Evolutionary conservation across 35 echinoderm and acorn worm species (phyloP).

Genomic region (Anneissia japonica): DNA sequence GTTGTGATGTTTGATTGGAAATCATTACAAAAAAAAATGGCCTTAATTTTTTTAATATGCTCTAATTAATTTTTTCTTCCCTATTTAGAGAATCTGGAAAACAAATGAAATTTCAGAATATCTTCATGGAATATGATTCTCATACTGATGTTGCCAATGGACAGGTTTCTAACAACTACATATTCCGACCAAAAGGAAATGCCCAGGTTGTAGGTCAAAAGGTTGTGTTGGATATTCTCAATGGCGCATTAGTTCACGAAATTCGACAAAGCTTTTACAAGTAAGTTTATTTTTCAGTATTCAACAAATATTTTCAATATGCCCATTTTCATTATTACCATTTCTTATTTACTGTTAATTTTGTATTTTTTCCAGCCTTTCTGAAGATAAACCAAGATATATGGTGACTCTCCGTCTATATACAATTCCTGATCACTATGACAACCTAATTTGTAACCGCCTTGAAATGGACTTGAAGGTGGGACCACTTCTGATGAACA

Average conservation of each 20-base stretch:
- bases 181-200: conserved; percentile 36
- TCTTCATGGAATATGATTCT: conserved; percentile 54
- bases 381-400: conserved; percentile 29
- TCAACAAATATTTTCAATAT: not conserved
- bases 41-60: not conserved
- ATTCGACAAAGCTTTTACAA: conserved; percentile 45
- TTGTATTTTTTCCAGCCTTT: conserved; percentile 24
- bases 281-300: not conserved
- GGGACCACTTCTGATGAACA: conserved; percentile 47
- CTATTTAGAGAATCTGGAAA: conserved; percentile 25
- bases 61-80: not conserved
- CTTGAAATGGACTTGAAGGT: conserved; percentile 65
- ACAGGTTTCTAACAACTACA: conserved; percentile 50
- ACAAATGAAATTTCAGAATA: conserved; percentile 6
- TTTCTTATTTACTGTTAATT: not conserved
- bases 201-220: conserved; percentile 10
- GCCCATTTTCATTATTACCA: not conserved
- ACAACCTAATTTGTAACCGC: conserved; percentile 45
- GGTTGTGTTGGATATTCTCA: conserved; percentile 24
- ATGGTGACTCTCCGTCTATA: conserved; percentile 35
- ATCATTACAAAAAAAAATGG: too few species aligned
- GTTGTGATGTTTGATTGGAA: too few species aligned
- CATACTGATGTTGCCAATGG: conserved; percentile 42
- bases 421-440: conserved; percentile 10
- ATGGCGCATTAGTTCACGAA: conserved; percentile 46